Evolutionary conservation across 2,113 vertebrate genomes (phyloP).

Genomic region (Bucco capensis): DNA sequence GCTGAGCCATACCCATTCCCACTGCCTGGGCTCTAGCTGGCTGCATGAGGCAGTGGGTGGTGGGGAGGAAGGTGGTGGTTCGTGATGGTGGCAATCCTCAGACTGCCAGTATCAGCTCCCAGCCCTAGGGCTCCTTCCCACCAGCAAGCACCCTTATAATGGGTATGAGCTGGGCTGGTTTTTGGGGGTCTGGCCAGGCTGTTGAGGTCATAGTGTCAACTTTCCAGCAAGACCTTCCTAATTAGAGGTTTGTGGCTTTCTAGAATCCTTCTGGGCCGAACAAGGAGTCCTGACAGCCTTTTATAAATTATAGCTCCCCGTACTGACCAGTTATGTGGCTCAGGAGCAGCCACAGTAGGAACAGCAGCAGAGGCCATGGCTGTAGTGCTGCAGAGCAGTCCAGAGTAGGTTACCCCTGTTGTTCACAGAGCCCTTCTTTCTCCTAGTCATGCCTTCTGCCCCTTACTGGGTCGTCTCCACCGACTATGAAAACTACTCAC

Average conservation of each 20-base stretch:
- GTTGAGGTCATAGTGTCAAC: background rate
- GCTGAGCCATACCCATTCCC: background rate
- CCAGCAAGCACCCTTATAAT: background rate
- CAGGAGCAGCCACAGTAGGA: background rate
- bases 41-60: background rate
- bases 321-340: background rate
- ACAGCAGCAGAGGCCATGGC: background rate
- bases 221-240: background rate
- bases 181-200: background rate
- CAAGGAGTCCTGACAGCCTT: background rate
- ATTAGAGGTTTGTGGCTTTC: background rate
- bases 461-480: conserved; percentile 92
- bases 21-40: fast-evolving
- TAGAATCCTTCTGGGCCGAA: background rate
- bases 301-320: background rate
- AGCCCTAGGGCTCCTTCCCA: background rate
- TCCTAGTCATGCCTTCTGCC: conserved; percentile 81
- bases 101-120: background rate
- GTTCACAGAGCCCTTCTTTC: background rate
- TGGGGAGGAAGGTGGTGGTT: background rate
- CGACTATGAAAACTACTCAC: conserved; percentile 82
- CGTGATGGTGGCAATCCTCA: background rate
- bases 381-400: background rate
- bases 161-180: background rate
- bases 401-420: background rate